phyloP scores from a whole-genome alignment of 2,888 invertebrate species.

The Frankliniella intonsa region DNA sequence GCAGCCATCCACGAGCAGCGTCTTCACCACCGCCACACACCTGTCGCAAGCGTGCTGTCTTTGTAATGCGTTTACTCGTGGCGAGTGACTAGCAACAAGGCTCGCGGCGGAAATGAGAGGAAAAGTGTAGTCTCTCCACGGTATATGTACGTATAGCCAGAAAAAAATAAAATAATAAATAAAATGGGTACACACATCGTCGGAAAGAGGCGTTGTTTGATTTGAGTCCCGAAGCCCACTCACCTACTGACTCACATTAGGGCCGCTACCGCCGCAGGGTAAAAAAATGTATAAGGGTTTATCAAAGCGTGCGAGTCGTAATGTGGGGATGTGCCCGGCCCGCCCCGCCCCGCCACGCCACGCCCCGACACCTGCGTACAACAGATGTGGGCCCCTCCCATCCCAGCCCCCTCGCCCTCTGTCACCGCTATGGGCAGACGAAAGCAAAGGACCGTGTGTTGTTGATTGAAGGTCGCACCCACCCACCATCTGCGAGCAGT shows the following conservation, averaged over 20 bases:
- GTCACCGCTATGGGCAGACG: no score
- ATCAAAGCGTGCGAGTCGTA: not conserved
- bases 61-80: no score
- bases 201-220: constrained; percentile 4
- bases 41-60: no score
- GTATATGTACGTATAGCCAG: no score
- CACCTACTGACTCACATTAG: constrained; percentile 3
- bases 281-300: not conserved
- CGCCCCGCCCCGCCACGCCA: not conserved
- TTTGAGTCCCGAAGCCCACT: not conserved
- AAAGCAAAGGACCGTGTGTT: no score
- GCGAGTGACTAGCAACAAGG: no score
- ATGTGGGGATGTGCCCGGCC: not conserved
- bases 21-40: no score
- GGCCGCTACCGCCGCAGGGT: not conserved
- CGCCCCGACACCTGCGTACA: not conserved
- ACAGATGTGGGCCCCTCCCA: not conserved
- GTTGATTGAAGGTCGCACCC: no score
- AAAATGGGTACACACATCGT: not conserved
- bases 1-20: not conserved
- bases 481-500: no score
- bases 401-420: no score
- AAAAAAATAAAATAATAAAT: not conserved
- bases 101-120: no score
- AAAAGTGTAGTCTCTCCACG: no score